Evolutionary conservation across 2,113 vertebrate species (phyloP).

Genomic region (Malaclemys terrapin): DNA sequence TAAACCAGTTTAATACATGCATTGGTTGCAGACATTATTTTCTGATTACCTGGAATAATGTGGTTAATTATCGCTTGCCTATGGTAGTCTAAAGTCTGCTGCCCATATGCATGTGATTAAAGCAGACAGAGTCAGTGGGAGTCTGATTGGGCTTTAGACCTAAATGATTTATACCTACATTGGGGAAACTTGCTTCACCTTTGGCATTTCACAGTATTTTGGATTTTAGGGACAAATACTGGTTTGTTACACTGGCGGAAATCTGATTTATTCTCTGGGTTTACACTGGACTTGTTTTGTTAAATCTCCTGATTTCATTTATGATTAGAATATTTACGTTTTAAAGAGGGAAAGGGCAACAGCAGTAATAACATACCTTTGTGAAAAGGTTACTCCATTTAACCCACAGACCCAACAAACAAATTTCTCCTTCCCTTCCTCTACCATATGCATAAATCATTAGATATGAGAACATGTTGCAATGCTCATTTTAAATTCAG

Average conservation of each 20-base stretch:
- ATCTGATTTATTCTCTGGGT: neutral
- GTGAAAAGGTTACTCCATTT: neutral
- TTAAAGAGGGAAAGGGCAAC: neutral
- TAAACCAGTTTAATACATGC: neutral
- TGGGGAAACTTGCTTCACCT: neutral
- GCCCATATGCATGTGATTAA: neutral
- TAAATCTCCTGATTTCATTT: neutral
- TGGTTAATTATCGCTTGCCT: neutral
- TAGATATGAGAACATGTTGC: neutral
- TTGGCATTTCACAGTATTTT: neutral
- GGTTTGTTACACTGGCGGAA: neutral
- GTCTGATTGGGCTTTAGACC: neutral
- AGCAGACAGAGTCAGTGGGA: neutral
- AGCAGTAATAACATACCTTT: neutral
- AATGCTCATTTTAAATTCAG: conserved; percentile 9
- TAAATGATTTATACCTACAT: neutral
- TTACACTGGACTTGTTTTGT: neutral
- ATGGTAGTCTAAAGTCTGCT: neutral
- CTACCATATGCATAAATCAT: neutral
- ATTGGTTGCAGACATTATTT: neutral
- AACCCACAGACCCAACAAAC: neutral
- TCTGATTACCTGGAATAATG: neutral
- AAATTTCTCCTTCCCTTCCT: neutral
- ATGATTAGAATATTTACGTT: neutral
- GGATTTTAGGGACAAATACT: neutral